These are phyloP conservation scores for Dynastes maya DNA, from an alignment of 2,888 invertebrate genomes.

Conservation along the genomic window DNA sequence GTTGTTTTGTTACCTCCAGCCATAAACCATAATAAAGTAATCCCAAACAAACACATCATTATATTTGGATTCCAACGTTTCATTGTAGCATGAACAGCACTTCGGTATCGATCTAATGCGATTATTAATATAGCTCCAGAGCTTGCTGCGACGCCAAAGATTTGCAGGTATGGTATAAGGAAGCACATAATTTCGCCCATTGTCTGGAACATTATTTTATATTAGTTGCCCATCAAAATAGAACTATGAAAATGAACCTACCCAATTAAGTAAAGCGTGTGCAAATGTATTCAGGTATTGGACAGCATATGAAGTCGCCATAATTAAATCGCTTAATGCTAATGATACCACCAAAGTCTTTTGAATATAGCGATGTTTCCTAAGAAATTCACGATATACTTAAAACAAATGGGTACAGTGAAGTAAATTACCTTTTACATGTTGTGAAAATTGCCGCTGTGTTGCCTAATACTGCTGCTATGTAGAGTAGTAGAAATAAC, in stretches of 20 bases:
- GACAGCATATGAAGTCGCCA: conserved; percentile 62
- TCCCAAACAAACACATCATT: conserved; percentile 64
- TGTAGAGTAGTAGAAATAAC: conserved; percentile 56
- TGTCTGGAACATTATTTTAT: conserved; percentile 63
- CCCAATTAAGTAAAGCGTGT: conserved; percentile 66
- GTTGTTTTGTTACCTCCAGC: conserved; percentile 63
- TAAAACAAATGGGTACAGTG: background rate
- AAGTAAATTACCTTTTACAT: conserved; percentile 55
- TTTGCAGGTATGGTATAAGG: conserved; percentile 72
- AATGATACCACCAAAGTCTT: conserved; percentile 72
- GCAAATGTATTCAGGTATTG: conserved; percentile 65
- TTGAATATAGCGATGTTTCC: conserved; percentile 72
- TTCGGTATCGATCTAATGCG: conserved; percentile 74
- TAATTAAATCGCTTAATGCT: conserved; percentile 71
- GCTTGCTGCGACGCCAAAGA: conserved; percentile 71
- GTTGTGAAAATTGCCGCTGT: conserved; percentile 58
- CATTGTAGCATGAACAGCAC: conserved; percentile 69
- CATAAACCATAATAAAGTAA: conserved; percentile 67
- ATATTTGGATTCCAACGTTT: conserved; percentile 71
- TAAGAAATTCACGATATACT: conserved; percentile 56
- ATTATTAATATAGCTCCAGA: conserved; percentile 73
- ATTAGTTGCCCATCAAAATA: background rate
- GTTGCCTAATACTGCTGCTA: conserved; percentile 57
- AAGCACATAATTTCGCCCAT: conserved; percentile 72
- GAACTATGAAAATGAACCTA: conserved; percentile 55